Conservation (phyloP, 2,797 vertebrate genomes). For the Halcyon smyrnensis region DNA sequence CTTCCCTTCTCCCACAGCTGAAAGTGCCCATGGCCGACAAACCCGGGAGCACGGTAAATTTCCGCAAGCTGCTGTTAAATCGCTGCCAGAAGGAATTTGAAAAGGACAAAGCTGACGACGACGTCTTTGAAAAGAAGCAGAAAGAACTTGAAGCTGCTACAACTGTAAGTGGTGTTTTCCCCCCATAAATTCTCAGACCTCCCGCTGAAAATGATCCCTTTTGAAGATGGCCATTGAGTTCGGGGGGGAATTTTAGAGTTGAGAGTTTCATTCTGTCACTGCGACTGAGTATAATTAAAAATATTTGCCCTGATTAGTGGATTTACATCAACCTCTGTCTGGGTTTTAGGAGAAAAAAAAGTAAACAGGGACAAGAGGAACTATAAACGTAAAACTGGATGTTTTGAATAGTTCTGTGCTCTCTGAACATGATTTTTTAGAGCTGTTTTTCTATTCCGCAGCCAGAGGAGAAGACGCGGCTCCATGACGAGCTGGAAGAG, state of each 20-base stretch:
- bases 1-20: slow-evolving; percentile 79
- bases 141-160: slow-evolving; percentile 93
- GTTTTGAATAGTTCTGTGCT: background rate
- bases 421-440: background rate
- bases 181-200: background rate
- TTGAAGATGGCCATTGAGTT: background rate
- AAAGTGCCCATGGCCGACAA: slow-evolving; percentile 97
- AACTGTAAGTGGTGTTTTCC: slow-evolving; percentile 78
- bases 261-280: background rate
- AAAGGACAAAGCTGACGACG: slow-evolving; percentile 96
- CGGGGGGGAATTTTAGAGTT: background rate
- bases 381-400: background rate
- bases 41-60: slow-evolving; percentile 92
- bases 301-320: background rate
- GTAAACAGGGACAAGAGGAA: background rate
- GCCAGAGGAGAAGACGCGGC: slow-evolving; percentile 88
- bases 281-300: background rate
- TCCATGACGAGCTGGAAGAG: slow-evolving; percentile 93
- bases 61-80: slow-evolving; percentile 94
- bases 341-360: background rate
- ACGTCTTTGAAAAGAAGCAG: slow-evolving; percentile 96
- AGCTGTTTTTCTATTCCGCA: slow-evolving; percentile 44
- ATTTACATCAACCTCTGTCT: background rate
- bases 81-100: slow-evolving; percentile 99
- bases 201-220: background rate